Evolutionary conservation across 2,888 invertebrate genomes (phyloP).

Genomic region (Aspidiotus destructor): DNA sequence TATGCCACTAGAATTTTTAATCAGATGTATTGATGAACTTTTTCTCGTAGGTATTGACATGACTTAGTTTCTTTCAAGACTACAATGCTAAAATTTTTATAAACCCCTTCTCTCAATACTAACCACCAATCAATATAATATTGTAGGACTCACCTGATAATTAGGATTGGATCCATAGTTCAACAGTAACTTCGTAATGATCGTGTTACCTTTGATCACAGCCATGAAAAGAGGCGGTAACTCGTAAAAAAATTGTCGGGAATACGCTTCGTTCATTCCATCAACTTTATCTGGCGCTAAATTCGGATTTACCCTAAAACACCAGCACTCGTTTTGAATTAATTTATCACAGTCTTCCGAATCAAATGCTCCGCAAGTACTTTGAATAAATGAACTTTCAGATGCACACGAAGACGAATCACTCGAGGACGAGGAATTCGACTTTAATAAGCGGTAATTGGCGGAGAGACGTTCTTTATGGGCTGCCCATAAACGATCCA

Average conservation of each 20-base stretch:
- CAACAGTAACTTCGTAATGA: constrained; percentile 47
- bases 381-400: constrained; percentile 34
- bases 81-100: neutral
- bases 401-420: constrained; percentile 34
- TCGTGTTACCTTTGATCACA: constrained; percentile 47
- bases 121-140: neutral
- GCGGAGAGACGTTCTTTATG: constrained; percentile 39
- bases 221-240: constrained; percentile 52
- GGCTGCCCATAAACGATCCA: constrained; percentile 39
- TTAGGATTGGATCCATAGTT: constrained; percentile 48
- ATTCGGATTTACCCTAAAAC: constrained; percentile 39
- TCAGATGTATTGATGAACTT: too few relatives aligned
- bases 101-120: neutral
- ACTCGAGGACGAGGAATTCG: constrained; percentile 34
- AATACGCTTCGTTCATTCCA: constrained; percentile 43
- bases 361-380: constrained; percentile 13
- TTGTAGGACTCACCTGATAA: constrained; percentile 40
- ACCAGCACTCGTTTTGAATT: constrained; percentile 15
- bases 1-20: too few relatives aligned
- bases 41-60: too few relatives aligned
- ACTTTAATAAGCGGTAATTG: constrained; percentile 35
- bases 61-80: too few relatives aligned
- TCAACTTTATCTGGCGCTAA: constrained; percentile 39
- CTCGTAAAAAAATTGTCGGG: constrained; percentile 46
- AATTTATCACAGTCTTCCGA: constrained; percentile 13